phyloP scores from a whole-genome alignment of 2,797 vertebrate genomes.

The Ceyx erithaca region DNA sequence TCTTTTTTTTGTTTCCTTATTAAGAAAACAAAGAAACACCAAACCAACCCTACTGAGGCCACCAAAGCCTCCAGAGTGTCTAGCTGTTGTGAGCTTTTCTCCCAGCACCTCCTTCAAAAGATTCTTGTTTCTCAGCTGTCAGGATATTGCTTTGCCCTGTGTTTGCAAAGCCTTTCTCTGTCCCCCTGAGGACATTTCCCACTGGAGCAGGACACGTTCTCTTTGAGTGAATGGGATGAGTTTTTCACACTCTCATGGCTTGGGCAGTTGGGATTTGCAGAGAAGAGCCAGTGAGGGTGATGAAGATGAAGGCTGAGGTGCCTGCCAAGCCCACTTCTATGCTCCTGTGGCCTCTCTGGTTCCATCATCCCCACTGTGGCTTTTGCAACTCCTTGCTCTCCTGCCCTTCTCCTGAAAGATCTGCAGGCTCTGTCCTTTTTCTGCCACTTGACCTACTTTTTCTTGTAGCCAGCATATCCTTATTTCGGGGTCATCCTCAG shows the following conservation, averaged over 20 bases:
- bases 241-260: not conserved
- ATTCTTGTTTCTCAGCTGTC: not conserved
- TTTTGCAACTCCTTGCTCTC: not conserved
- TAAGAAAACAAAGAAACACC: not conserved
- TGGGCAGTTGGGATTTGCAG: not conserved
- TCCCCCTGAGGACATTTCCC: not conserved
- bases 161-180: too few relatives aligned
- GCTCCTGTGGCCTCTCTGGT: not conserved
- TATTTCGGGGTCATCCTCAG: not conserved
- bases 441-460: not conserved
- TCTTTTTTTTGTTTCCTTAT: not conserved
- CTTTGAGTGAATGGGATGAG: not conserved
- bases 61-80: not conserved
- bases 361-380: rapidly evolving
- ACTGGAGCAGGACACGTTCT: not conserved
- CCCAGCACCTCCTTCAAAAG: not conserved
- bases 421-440: not conserved
- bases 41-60: rapidly evolving
- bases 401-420: not conserved
- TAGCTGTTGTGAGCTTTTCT: not conserved
- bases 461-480: not conserved
- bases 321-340: not conserved
- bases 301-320: not conserved
- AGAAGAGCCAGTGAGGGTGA: not conserved
- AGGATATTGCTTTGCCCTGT: rapidly evolving